These are phyloP conservation scores for Agapornis canus DNA, from an alignment of 2,797 vertebrate species.

Conservation along the genomic window DNA sequence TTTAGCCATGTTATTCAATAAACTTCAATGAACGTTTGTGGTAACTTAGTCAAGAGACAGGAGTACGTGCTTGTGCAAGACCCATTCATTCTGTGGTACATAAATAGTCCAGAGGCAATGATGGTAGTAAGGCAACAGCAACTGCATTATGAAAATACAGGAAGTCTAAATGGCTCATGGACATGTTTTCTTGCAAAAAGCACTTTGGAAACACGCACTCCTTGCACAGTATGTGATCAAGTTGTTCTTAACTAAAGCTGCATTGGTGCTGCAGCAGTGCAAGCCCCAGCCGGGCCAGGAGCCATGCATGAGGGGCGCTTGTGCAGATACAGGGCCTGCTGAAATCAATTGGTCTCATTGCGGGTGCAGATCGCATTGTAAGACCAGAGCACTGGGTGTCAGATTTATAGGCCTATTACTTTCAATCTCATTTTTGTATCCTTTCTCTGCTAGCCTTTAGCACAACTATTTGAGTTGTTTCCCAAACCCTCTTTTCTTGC, in stretches of 20 bases:
- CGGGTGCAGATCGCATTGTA: not conserved
- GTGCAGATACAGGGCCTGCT: rapidly evolving
- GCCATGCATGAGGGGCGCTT: rapidly evolving
- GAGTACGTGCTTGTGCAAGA: not conserved
- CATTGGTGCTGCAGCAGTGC: rapidly evolving
- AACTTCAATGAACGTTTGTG: not conserved
- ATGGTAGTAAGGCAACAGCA: not conserved
- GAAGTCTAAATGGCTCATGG: not conserved
- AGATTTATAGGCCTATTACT: constrained; percentile 62
- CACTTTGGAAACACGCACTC: rapidly evolving
- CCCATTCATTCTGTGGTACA: rapidly evolving
- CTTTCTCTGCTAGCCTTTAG: not conserved
- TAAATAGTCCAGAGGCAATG: not conserved
- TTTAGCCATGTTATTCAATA: not conserved
- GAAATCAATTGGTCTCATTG: not conserved
- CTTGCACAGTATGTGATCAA: rapidly evolving
- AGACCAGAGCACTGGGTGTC: not conserved
- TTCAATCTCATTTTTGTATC: constrained; percentile 16
- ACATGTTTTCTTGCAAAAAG: not conserved
- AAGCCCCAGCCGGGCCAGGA: not conserved
- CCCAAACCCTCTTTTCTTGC: not conserved
- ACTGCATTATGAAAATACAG: not conserved
- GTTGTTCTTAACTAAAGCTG: rapidly evolving
- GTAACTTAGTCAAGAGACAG: not conserved
- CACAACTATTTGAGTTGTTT: constrained; percentile 1